These are phyloP conservation scores for Eciton burchellii DNA, from an alignment of 1,140 invertebrate genomes.

Conservation along the genomic window DNA sequence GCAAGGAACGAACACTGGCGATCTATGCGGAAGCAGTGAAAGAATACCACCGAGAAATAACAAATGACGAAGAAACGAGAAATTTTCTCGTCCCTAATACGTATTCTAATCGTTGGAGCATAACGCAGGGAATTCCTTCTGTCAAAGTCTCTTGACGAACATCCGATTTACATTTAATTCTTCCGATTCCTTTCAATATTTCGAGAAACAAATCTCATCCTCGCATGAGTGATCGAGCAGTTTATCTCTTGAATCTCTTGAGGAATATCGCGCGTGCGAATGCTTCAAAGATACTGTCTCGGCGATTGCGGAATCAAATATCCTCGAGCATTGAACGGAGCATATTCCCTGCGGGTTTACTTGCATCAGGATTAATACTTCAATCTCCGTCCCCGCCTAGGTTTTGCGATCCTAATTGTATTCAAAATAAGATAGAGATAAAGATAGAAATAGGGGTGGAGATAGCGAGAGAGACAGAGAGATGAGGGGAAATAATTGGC, in stretches of 20 bases:
- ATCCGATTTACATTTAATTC: neutral
- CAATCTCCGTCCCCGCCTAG: neutral
- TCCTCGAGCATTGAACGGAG: neutral
- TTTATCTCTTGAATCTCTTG: no score
- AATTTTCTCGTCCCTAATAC: constrained; percentile 34
- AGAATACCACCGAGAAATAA: constrained; percentile 20
- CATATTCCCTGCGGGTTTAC: neutral
- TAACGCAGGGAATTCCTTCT: neutral
- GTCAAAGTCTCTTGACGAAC: neutral
- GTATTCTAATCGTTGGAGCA: constrained; percentile 18
- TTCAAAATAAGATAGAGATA: no score
- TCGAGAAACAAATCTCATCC: no score
- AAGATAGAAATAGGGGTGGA: no score
- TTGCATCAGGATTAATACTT: neutral
- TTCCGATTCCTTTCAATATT: neutral
- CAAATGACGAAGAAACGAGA: no score
- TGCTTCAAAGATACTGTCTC: neutral
- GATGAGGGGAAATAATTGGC: neutral
- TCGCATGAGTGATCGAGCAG: no score
- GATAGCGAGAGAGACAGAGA: no score
- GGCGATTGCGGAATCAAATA: neutral
- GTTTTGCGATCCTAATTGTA: neutral
- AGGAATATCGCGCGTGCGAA: no score
- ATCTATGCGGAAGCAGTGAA: neutral
- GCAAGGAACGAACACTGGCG: constrained; percentile 23